Percentiles rank a stretch among this genome's conserved stretches.
phyloP scores from a whole-genome alignment of 92 coral and sea anemone genomes.

The Siderastrea siderea region DNA sequence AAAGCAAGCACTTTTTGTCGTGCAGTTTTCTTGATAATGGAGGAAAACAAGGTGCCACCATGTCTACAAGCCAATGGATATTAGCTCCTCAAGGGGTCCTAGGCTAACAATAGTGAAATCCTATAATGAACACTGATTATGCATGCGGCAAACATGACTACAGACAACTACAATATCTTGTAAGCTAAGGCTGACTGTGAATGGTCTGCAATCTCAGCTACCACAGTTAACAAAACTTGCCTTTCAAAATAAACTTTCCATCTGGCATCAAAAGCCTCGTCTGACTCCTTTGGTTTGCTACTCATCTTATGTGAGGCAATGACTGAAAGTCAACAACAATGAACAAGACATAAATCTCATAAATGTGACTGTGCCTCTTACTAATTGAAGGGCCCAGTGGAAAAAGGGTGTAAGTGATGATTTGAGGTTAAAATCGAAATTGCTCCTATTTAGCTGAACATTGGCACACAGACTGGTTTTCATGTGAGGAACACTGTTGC shows the following conservation, averaged over 20 bases:
- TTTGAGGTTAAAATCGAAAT: background rate
- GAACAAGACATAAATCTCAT: background rate
- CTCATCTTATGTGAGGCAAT: constrained; percentile 72
- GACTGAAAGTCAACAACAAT: constrained; percentile 48
- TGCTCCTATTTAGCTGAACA: background rate
- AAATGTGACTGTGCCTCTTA: background rate
- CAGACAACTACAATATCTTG: too few relatives aligned
- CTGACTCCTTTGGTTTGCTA: constrained; percentile 94
- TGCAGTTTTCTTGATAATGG: too few relatives aligned
- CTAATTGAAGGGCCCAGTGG: background rate
- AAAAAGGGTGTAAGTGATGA: background rate
- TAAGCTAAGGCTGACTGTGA: too few relatives aligned
- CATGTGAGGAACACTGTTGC: too few relatives aligned
- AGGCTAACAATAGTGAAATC: too few relatives aligned
- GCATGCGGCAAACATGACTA: too few relatives aligned
- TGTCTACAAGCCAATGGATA: too few relatives aligned
- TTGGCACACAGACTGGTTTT: background rate
- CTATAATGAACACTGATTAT: too few relatives aligned
- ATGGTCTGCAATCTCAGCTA: too few relatives aligned
- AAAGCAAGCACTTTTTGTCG: too few relatives aligned
- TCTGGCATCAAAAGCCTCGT: constrained; percentile 97
- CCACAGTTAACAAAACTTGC: constrained; percentile 18
- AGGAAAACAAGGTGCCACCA: too few relatives aligned
- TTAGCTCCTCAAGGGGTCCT: too few relatives aligned
- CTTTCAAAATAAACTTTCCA: constrained; percentile 95